Conservation (phyloP, 1,140 invertebrate species). For the Euwallacea similis region DNA sequence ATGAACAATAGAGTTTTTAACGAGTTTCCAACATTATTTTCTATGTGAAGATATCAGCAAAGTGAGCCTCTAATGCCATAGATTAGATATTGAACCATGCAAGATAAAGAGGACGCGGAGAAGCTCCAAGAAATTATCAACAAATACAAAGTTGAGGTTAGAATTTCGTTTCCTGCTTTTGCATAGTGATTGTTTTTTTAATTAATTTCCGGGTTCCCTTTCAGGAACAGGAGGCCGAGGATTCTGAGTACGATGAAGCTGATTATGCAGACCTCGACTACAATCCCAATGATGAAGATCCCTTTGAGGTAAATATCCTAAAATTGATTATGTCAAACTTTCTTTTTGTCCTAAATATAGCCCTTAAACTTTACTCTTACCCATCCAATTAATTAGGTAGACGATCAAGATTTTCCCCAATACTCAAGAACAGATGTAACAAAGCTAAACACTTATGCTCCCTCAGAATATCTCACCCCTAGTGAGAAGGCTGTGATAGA, state of each 20-base stretch:
- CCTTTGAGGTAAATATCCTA: constrained; percentile 1
- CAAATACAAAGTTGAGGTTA: not conserved
- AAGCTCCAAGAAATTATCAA: not conserved
- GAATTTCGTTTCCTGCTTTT: not conserved
- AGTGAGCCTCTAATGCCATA: no score
- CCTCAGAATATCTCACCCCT: constrained; percentile 22
- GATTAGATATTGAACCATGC: not conserved
- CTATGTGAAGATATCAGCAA: no score
- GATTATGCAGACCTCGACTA: constrained; percentile 1
- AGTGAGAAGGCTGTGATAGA: constrained; percentile 40
- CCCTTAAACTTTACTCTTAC: no score
- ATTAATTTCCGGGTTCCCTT: not conserved
- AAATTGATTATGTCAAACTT: not conserved
- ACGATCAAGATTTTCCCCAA: constrained; percentile 18
- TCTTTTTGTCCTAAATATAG: not conserved
- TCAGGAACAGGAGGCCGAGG: not conserved
- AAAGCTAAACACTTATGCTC: constrained; percentile 17
- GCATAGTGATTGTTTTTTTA: not conserved
- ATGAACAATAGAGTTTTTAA: no score
- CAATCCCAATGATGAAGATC: not conserved
- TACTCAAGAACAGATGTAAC: constrained; percentile 16
- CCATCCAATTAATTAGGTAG: not conserved
- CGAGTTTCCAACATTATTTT: no score
- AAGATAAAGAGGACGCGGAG: not conserved
- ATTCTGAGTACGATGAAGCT: not conserved